A percentile compares a stretch with the other conserved stretches of the same genome.
Conservation (phyloP, 1,140 invertebrate genomes). For the Pinna nobilis region DNA sequence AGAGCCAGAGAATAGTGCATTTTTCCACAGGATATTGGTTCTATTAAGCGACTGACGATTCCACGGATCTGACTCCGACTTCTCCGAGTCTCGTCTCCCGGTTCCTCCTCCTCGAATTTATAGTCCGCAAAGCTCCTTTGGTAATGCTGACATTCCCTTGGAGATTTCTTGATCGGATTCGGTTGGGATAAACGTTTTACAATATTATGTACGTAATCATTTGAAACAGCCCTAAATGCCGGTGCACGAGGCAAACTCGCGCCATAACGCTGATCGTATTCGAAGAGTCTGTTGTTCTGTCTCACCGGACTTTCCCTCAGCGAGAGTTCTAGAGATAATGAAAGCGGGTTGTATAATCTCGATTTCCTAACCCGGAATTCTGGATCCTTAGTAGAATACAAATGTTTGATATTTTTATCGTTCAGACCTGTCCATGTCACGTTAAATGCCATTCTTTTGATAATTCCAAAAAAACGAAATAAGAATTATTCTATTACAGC, state of each 20-base stretch:
- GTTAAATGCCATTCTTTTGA: constrained; percentile 6
- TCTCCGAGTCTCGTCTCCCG: constrained; percentile 1
- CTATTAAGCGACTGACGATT: constrained; percentile 22
- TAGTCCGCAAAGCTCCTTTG: constrained; percentile 27
- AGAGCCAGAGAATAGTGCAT: constrained; percentile 13
- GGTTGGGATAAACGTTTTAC: constrained; percentile 8
- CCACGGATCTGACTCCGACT: constrained; percentile 10
- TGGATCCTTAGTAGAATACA: constrained; percentile 30
- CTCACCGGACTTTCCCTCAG: neutral
- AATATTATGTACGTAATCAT: constrained; percentile 16
- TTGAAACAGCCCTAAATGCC: constrained; percentile 1
- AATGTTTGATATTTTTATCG: constrained; percentile 29
- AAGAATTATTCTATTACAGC: too few relatives aligned
- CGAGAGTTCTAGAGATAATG: constrained; percentile 22
- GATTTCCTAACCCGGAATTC: neutral
- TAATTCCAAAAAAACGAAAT: too few relatives aligned
- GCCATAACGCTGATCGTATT: constrained; percentile 17
- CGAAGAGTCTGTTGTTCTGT: neutral
- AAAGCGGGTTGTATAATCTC: constrained; percentile 21
- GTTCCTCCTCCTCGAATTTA: constrained; percentile 26
- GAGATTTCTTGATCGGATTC: constrained; percentile 7
- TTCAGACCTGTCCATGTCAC: constrained; percentile 20
- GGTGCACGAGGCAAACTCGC: constrained; percentile 23
- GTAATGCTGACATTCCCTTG: constrained; percentile 18
- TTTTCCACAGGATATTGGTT: constrained; percentile 16